A percentile compares a stretch with the other conserved stretches of the same genome.
Evolutionary conservation across 2,113 vertebrate species (phyloP).

Genomic region (Chaetops frenatus): DNA sequence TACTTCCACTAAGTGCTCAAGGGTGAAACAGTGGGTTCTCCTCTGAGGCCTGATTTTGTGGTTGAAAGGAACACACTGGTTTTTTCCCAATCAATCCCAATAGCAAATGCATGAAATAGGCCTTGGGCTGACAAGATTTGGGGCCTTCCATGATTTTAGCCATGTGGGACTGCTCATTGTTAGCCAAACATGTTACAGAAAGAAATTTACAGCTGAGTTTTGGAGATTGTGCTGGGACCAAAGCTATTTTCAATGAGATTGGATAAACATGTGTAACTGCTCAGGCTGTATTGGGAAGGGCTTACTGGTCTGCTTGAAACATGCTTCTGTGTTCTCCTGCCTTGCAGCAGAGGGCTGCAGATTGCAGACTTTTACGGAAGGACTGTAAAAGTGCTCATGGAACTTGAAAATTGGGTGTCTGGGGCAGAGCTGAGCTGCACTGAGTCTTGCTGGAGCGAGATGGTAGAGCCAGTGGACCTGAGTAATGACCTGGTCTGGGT

Average conservation of each 20-base stretch:
- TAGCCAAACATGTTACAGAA: background rate
- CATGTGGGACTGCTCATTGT: background rate
- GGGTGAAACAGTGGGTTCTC: background rate
- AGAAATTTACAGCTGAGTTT: background rate
- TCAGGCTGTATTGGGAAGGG: background rate
- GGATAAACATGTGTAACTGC: background rate
- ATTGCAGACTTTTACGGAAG: background rate
- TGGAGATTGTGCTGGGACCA: background rate
- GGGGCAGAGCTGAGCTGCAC: background rate
- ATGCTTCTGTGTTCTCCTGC: background rate
- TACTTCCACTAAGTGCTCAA: background rate
- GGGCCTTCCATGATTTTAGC: background rate
- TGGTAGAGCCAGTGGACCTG: background rate
- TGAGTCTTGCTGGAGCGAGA: background rate
- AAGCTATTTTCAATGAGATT: background rate
- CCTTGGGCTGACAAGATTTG: background rate
- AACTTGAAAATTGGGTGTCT: background rate
- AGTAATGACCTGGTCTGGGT: background rate
- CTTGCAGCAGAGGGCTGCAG: background rate
- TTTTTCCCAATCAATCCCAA: background rate
- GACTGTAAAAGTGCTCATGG: background rate
- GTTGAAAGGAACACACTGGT: background rate
- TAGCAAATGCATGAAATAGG: background rate
- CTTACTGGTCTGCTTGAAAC: background rate
- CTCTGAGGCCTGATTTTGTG: background rate